Conservation (phyloP, 2,113 vertebrate species). For the Hoplias malabaricus region DNA sequence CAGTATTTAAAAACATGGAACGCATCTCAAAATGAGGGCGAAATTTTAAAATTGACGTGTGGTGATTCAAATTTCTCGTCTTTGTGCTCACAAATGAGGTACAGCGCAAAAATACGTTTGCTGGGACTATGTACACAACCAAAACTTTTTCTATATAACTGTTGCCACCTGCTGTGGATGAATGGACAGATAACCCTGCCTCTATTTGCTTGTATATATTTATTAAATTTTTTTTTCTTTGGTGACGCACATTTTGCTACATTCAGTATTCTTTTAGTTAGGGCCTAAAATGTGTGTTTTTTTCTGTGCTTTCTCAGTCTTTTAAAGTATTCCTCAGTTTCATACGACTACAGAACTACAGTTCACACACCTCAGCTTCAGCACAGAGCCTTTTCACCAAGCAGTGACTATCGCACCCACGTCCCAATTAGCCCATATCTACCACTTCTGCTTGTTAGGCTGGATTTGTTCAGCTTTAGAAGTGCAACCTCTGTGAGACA, state of each 20-base stretch:
- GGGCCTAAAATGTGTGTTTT: neutral
- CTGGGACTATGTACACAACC: neutral
- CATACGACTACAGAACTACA: conserved; percentile 26
- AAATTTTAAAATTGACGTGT: no score
- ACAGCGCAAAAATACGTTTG: neutral
- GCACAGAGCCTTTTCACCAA: conserved; percentile 11
- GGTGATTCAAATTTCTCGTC: no score
- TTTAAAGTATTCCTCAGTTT: conserved; percentile 22
- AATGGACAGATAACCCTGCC: neutral
- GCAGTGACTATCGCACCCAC: conserved; percentile 10
- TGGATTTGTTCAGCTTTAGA: conserved; percentile 33
- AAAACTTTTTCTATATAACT: neutral
- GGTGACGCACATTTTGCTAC: neutral
- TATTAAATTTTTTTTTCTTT: no score
- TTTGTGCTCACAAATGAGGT: no score
- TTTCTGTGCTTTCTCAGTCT: neutral
- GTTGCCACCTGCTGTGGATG: neutral
- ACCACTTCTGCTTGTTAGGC: conserved; percentile 14
- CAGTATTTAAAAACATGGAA: no score
- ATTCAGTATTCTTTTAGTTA: neutral
- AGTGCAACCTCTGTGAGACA: neutral
- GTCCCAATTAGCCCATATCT: conserved; percentile 29
- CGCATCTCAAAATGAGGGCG: no score
- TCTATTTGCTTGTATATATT: no score
- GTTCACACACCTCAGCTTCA: conserved; percentile 13